These are phyloP conservation scores for Odocoileus virginianus DNA, from an alignment of 2,113 vertebrate genomes.

Conservation along the genomic window DNA sequence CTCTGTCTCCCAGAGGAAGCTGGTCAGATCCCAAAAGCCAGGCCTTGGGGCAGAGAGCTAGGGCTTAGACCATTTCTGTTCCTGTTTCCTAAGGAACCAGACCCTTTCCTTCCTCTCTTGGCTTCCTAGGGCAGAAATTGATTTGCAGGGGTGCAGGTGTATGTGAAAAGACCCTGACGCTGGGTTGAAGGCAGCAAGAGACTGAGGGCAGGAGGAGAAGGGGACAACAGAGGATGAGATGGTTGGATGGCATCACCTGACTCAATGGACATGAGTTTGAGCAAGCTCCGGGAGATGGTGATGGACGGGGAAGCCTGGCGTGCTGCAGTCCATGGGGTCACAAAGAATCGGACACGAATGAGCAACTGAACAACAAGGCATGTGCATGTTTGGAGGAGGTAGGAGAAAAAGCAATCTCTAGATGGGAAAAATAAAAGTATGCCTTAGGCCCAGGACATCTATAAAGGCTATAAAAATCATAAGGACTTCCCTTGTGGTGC, in stretches of 20 bases:
- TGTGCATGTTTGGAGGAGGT: not conserved
- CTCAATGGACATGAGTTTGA: not conserved
- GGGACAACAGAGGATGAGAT: not conserved
- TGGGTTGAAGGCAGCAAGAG: not conserved
- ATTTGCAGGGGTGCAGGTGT: not conserved
- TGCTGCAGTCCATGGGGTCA: not conserved
- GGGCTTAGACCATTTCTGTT: not conserved
- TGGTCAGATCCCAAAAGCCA: not conserved
- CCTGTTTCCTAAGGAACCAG: not conserved
- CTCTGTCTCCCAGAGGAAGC: not conserved
- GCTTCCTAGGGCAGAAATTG: not conserved
- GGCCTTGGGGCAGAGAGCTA: not conserved
- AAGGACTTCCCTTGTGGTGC: not conserved
- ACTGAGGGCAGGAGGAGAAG: not conserved
- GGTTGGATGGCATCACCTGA: not conserved
- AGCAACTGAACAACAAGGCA: not conserved
- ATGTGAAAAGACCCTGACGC: not conserved
- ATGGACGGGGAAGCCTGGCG: not conserved
- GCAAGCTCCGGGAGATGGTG: not conserved
- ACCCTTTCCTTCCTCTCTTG: not conserved
- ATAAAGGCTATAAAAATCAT: not conserved
- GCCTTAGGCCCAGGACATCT: not conserved
- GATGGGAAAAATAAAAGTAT: not conserved
- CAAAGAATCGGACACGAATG: not conserved
- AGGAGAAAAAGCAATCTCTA: not conserved